These are phyloP conservation scores for Noctua pronuba DNA, from an alignment of 2,888 invertebrate genomes.

Conservation along the genomic window DNA sequence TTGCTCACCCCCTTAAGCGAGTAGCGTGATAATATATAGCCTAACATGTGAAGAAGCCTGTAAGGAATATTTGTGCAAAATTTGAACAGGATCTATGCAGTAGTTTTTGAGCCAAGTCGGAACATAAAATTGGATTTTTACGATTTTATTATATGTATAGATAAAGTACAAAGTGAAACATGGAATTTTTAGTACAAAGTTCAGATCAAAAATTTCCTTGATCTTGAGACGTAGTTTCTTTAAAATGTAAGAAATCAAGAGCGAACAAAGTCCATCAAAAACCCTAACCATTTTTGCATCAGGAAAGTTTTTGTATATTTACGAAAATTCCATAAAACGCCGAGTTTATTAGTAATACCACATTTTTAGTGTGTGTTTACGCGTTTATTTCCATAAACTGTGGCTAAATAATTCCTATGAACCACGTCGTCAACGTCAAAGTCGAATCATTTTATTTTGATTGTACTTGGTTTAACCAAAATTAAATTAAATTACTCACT, in stretches of 20 bases:
- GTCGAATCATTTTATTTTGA: neutral
- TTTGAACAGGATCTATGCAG: too few relatives aligned
- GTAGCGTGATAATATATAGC: too few relatives aligned
- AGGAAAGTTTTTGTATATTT: conserved; percentile 12
- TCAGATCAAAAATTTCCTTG: neutral
- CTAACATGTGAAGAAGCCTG: too few relatives aligned
- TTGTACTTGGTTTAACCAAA: too few relatives aligned
- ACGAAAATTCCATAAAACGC: neutral
- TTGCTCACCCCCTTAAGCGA: too few relatives aligned
- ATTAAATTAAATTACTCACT: too few relatives aligned
- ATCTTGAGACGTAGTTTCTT: neutral
- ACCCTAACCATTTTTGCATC: conserved; percentile 2
- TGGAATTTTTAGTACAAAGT: neutral
- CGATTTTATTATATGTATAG: too few relatives aligned
- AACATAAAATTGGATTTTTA: too few relatives aligned
- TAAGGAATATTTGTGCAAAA: too few relatives aligned
- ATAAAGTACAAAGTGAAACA: neutral
- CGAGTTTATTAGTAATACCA: neutral
- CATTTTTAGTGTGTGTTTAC: neutral
- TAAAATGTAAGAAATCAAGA: neutral
- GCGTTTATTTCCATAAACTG: neutral
- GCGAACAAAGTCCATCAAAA: conserved; percentile 11
- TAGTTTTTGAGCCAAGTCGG: too few relatives aligned
- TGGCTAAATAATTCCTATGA: neutral
- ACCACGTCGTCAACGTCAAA: neutral